Percentiles rank a stretch among this genome's conserved stretches.
These are phyloP conservation scores for Lepidothrix coronata DNA, from an alignment of 2,113 vertebrate genomes.

Conservation along the genomic window DNA sequence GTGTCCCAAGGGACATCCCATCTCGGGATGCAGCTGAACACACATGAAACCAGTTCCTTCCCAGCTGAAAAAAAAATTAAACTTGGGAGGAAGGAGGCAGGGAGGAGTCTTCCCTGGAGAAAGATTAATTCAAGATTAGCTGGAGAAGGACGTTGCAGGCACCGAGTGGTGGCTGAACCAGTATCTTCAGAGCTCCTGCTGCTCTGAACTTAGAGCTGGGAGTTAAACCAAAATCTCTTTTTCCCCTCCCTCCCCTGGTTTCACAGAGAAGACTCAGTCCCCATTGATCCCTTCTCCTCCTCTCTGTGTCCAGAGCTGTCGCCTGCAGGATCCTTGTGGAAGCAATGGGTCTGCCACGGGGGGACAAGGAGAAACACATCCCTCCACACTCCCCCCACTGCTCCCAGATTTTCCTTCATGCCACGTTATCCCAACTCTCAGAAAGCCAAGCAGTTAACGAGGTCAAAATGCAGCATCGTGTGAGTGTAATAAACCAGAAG, in stretches of 20 bases:
- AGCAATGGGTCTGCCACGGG: not conserved
- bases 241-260: not conserved
- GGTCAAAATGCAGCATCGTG: not conserved
- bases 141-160: not conserved
- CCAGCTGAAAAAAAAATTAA: not conserved
- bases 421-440: accelerated
- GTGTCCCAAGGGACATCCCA: accelerated
- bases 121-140: not conserved
- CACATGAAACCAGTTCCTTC: not conserved
- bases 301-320: accelerated
- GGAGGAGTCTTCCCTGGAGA: not conserved
- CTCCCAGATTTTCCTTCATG: not conserved
- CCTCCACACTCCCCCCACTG: accelerated
- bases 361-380: not conserved
- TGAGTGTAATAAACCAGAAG: not conserved
- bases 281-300: not conserved
- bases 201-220: not conserved
- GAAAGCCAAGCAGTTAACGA: not conserved
- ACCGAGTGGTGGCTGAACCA: accelerated
- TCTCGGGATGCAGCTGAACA: not conserved
- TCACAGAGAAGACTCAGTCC: not conserved
- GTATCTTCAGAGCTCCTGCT: not conserved
- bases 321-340: accelerated
- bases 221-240: not conserved
- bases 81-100: not conserved